Evolutionary conservation across 2,797 vertebrate genomes (phyloP).

Genomic region (Aselliscus stoliczkanus): DNA sequence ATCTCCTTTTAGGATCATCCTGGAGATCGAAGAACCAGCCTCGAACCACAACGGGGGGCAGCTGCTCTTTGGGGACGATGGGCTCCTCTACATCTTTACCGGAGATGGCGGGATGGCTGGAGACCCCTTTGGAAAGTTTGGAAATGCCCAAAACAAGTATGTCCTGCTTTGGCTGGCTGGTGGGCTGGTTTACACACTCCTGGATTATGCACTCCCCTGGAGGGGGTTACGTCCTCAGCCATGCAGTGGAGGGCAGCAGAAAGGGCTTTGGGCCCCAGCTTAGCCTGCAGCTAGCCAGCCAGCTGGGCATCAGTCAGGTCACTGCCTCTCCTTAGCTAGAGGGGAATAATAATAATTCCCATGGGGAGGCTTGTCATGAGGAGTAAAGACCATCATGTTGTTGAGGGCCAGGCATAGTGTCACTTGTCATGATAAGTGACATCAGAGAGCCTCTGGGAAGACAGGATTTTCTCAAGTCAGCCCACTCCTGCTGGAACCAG

Average conservation of each 20-base stretch:
- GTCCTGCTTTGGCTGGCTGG: constrained; percentile 28
- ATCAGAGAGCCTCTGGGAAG: background rate
- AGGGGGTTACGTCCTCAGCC: background rate
- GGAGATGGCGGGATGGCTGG: constrained; percentile 98
- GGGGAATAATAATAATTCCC: fast-evolving
- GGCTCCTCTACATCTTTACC: constrained; percentile 95
- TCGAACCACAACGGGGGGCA: constrained; percentile 97
- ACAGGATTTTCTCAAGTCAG: background rate
- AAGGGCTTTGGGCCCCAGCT: background rate
- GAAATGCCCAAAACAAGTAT: constrained; percentile 97
- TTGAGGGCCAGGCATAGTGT: background rate
- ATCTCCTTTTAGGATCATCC: constrained; percentile 85
- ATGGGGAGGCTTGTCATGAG: fast-evolving
- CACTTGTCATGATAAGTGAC: background rate
- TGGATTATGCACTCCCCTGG: background rate
- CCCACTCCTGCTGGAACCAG: too few relatives aligned
- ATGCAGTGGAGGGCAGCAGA: fast-evolving
- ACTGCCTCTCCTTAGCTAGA: background rate
- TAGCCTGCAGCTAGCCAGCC: background rate
- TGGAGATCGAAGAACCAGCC: constrained; percentile 96
- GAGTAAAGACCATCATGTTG: fast-evolving
- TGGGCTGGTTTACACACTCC: background rate
- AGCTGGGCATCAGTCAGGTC: background rate
- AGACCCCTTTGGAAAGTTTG: constrained; percentile 94
- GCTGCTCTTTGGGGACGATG: constrained; percentile 93